Conservation (phyloP, 2,113 vertebrate species). For the Colistium nudipinnis region DNA sequence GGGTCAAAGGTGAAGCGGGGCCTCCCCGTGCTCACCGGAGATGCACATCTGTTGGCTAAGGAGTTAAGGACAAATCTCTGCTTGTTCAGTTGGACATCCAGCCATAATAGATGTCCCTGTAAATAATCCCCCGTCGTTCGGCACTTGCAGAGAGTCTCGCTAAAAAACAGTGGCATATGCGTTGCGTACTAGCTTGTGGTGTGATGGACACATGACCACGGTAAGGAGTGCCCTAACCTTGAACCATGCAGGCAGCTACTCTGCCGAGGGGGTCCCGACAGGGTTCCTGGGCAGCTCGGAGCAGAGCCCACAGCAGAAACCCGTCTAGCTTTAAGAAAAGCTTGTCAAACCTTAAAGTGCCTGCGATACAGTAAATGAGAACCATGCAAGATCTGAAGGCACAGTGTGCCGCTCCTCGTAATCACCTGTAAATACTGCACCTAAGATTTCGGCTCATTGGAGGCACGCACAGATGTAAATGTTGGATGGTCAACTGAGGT, state of each 20-base stretch:
- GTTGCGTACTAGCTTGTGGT: neutral
- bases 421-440: slow-evolving; percentile 32
- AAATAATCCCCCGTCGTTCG: slow-evolving; percentile 8
- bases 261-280: slow-evolving; percentile 50
- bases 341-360: slow-evolving; percentile 60
- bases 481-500: slow-evolving; percentile 11
- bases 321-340: slow-evolving; percentile 33
- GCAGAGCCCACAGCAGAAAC: slow-evolving; percentile 17
- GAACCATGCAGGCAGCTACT: slow-evolving; percentile 43
- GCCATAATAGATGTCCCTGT: slow-evolving; percentile 33
- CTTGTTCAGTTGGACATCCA: slow-evolving; percentile 37
- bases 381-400: slow-evolving; percentile 28
- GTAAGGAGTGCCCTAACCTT: slow-evolving; percentile 31
- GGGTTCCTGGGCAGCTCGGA: slow-evolving; percentile 51
- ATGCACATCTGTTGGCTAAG: slow-evolving; percentile 45
- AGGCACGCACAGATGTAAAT: neutral
- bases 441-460: slow-evolving; percentile 26
- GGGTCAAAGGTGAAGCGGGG: slow-evolving; percentile 51
- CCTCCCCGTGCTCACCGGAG: slow-evolving; percentile 29
- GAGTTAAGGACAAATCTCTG: slow-evolving; percentile 43
- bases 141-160: neutral
- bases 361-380: slow-evolving; percentile 45
- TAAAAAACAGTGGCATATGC: neutral
- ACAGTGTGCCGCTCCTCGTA: slow-evolving; percentile 12
- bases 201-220: slow-evolving; percentile 44